Evolutionary conservation across 2,113 vertebrate genomes (phyloP).

Genomic region (Theropithecus gelada): DNA sequence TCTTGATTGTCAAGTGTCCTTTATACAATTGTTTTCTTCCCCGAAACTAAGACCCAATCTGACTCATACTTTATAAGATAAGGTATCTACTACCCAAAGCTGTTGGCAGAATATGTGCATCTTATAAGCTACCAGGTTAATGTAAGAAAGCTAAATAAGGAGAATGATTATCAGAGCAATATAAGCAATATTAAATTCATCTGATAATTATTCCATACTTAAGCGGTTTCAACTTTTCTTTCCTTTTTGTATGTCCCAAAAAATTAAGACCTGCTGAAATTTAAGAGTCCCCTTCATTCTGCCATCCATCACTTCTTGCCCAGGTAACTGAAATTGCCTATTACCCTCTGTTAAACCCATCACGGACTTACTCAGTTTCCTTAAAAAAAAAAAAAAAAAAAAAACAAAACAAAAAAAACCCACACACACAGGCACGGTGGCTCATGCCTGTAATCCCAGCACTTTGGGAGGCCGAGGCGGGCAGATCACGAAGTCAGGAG

Average conservation of each 20-base stretch:
- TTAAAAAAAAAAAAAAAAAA: not conserved
- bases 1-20: not conserved
- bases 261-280: not conserved
- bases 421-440: too few relatives aligned
- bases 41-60: not conserved
- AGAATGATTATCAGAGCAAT: not conserved
- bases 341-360: not conserved
- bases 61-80: not conserved
- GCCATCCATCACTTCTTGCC: not conserved
- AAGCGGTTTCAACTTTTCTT: not conserved
- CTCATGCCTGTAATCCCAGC: too few relatives aligned
- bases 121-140: not conserved
- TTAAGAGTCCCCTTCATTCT: not conserved
- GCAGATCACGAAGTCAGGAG: too few relatives aligned
- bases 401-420: not conserved
- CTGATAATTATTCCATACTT: not conserved
- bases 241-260: not conserved
- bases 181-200: too few relatives aligned
- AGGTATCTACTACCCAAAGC: not conserved
- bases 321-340: not conserved
- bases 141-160: not conserved
- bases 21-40: not conserved
- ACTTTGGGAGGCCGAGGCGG: too few relatives aligned
- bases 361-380: not conserved
- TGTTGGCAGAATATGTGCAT: not conserved